Percentiles rank a stretch among this genome's conserved stretches.
Evolutionary conservation across 2,888 invertebrate genomes (phyloP).

Genomic region (Xestia rhomboidea): DNA sequence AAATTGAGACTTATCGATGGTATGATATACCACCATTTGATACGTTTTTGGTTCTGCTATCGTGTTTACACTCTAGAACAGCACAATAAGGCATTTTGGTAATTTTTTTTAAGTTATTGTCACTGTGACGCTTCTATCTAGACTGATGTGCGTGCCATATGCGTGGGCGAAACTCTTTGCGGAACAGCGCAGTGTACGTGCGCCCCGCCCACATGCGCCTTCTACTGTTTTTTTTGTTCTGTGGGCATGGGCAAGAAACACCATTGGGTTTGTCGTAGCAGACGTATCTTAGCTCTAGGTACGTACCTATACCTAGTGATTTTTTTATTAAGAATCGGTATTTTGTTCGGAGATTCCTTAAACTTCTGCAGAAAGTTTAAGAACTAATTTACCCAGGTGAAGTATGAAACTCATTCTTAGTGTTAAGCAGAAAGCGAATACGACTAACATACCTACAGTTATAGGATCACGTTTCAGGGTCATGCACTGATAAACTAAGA

Average conservation of each 20-base stretch:
- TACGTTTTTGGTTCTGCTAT: no score
- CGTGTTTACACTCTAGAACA: no score
- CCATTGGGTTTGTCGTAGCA: background rate
- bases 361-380: background rate
- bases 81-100: no score
- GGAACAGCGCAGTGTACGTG: no score
- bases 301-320: background rate
- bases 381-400: background rate
- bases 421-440: background rate
- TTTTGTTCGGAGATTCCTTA: background rate
- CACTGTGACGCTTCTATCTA: no score
- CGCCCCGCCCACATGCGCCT: no score
- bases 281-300: background rate
- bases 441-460: background rate
- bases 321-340: background rate
- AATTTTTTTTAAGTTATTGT: no score
- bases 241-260: background rate
- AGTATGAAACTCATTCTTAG: background rate
- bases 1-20: no score
- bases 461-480: conserved; percentile 11
- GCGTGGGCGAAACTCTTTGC: no score
- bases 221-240: no score
- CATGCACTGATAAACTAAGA: conserved; percentile 26
- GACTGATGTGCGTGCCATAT: no score
- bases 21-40: no score